Conservation (phyloP, 2,888 invertebrate genomes). For the Chrysodeixis includens region DNA sequence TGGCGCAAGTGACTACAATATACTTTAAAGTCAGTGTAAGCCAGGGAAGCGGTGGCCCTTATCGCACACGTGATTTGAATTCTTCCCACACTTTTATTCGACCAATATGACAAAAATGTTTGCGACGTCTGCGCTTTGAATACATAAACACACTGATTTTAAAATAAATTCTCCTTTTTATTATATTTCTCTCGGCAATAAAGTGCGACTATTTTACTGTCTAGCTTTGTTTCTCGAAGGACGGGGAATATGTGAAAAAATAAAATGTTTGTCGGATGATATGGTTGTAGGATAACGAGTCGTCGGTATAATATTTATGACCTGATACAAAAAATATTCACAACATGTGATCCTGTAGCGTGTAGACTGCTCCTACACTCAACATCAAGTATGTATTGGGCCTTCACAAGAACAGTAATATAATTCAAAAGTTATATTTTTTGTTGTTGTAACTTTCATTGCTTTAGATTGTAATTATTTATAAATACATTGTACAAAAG, state of each 20-base stretch:
- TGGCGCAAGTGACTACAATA: constrained; percentile 77
- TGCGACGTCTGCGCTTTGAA: constrained; percentile 79
- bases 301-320: constrained; percentile 6
- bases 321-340: not conserved
- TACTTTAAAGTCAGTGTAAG: constrained; percentile 80
- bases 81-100: constrained; percentile 73
- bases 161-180: constrained; percentile 42
- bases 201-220: constrained; percentile 32
- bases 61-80: constrained; percentile 82
- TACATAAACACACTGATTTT: constrained; percentile 70
- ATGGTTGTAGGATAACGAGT: constrained; percentile 22
- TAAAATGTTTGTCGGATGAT: constrained; percentile 29
- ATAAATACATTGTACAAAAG: too few species aligned
- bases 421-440: too few species aligned
- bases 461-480: too few species aligned
- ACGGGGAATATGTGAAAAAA: constrained; percentile 11
- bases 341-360: not conserved
- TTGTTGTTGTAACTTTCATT: too few species aligned
- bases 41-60: constrained; percentile 78
- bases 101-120: constrained; percentile 82
- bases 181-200: constrained; percentile 34
- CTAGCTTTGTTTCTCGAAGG: constrained; percentile 31
- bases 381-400: not conserved
- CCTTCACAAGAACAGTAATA: not conserved
- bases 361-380: not conserved